phyloP scores from a whole-genome alignment of 2,113 vertebrate genomes.

The Elachura formosa region DNA sequence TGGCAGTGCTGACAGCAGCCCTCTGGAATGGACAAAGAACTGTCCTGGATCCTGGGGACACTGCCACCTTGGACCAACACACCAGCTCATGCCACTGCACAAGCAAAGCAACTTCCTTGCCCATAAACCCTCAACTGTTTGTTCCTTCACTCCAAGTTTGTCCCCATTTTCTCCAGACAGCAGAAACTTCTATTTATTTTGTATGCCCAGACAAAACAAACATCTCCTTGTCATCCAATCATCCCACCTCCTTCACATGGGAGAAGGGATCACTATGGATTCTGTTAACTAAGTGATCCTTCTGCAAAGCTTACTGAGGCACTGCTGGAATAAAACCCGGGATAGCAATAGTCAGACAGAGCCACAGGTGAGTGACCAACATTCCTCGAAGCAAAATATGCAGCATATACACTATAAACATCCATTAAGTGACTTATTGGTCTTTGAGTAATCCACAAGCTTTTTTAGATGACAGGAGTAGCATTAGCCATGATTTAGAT shows the following conservation, averaged over 20 bases:
- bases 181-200: not conserved
- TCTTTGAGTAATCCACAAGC: not conserved
- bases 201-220: not conserved
- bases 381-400: not conserved
- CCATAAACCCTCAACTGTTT: not conserved
- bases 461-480: not conserved
- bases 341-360: not conserved
- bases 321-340: not conserved
- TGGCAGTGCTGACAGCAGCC: not conserved
- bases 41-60: not conserved
- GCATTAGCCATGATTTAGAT: not conserved
- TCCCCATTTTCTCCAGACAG: not conserved
- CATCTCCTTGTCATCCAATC: too few relatives aligned
- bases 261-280: not conserved
- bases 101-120: not conserved
- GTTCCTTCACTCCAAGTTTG: not conserved
- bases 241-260: too few relatives aligned
- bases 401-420: not conserved
- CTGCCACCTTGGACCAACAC: not conserved
- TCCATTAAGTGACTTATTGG: not conserved
- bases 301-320: not conserved
- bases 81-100: not conserved
- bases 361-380: not conserved
- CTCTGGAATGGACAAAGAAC: fast-evolving
- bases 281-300: not conserved